Base-by-base conservation (phyloP, 2,797 vertebrate species). In the Coranthus polyacanthus region DNA sequence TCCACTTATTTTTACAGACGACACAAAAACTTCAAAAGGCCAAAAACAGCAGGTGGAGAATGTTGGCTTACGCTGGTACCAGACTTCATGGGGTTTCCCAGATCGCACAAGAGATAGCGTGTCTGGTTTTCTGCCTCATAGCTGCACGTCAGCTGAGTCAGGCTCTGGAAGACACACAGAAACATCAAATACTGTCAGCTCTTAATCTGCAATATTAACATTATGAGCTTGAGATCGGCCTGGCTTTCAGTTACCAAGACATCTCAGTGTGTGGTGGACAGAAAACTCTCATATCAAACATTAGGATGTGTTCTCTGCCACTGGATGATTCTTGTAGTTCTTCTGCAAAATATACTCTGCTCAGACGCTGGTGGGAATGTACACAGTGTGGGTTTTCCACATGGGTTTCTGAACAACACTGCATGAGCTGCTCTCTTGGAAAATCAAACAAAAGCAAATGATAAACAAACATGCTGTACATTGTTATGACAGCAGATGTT, bases 1-100 rank as follows among this genome's bases (percentile, higher is more conserved):
- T n/a, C n/a, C n/a, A n/a, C n/a, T n/a, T n/a, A n/a, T n/a, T n/a
- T n/a, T n/a, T n/a, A n/a, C n/a, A n/a, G n/a, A n/a, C n/a, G n/a
- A 66, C 44, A 21, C 15, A 43, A 44, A 50, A 68, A 54, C 18
- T 10, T n/a, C 55, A 57, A 34, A 58, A 17, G 9, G 42, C 60
- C 44, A 76, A 68, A 65, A 36, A 41, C 22, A 78, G 46, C 55
- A 51, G 57, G 50, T 49, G 54, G 61, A 36, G 26, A 44, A 47
- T 51, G 54, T 21, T 29, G 56, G 58, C 95, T 96, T 90, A 97
- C 96, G 10, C 82, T 96, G 72, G 94, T 91, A 17, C 94, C 95
- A 12, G 96, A 92, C 89, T 96, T 96, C 96, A 98, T 96, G 73
- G 97, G 96, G 91, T 98, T 98, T 68, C 97, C 97, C 75, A 98